Evolutionary conservation across 2,113 vertebrate species (phyloP), one percentile per base, ranked within the genome.

Genomic region (human (Homo sapiens)): DNA sequence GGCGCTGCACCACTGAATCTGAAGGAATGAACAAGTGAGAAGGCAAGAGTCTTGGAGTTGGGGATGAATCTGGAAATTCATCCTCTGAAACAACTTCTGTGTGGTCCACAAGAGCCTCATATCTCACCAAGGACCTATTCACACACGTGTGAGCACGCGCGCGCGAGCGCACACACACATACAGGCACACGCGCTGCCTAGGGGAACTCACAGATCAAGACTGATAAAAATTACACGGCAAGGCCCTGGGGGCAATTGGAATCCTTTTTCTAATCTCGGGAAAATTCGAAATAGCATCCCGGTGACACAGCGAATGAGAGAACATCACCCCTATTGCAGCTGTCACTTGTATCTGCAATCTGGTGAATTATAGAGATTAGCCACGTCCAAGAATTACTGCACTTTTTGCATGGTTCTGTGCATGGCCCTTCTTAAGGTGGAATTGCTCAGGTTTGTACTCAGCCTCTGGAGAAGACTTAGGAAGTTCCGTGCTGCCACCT

Each of bases 271-370:
- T 97, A 95, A 94, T 97, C 96, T 97, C 89, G 85, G 79, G 30
- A 80, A 68, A 89, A 97, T 96, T 97, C 43, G 13, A 98, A 98
- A 96, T 90, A 97, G 93, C 82, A 89, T 92, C 83, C 89, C 30
- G 52, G 95, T 95, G 97, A 97, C 97, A 97, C 66, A 70, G 59
- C n/a, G 64, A 98, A 97, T 79, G 87, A 94, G 81, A 92, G 92
- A 83, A 73, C 89, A 72, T 72, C 35, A 96, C 97, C 55, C 48
- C 86, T 94, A 95, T 94, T 96, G 97, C 93, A 80, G 95, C 92
- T 97, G 94, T 96, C 97, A 97, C 95, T 95, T 94, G 79, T 96
- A 97, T 97, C 96, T 98, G 90, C 97, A 98, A 97, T 97, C 75
- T 22, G 90, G 83, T 35, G n/a, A 95, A 95, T 76, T 89, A 98